Conservation (phyloP, 2,113 vertebrate species). For the Hyperopisus bebe region DNA sequence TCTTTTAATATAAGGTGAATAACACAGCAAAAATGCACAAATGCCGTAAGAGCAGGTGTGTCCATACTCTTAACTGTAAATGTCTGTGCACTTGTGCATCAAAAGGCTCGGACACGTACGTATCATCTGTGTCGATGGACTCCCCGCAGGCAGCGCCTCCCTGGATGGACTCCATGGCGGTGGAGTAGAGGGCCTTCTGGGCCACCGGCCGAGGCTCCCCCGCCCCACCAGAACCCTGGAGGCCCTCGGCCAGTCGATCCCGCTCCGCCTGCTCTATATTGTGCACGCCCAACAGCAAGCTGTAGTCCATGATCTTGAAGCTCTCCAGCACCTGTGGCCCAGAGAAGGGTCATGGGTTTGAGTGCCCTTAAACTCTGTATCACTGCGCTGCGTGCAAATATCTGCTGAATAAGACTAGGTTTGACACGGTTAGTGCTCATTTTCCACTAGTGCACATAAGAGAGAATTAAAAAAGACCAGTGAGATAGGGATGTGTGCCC, state of each 20-base stretch:
- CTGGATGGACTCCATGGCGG: constrained; percentile 97
- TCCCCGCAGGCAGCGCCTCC: constrained; percentile 81
- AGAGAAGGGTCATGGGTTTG: not conserved
- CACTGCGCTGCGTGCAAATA: not conserved
- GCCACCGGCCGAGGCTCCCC: constrained; percentile 73
- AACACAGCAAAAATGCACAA: not conserved
- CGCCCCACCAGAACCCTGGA: constrained; percentile 63
- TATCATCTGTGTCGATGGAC: constrained; percentile 83
- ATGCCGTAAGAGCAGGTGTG: not conserved
- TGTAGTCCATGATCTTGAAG: constrained; percentile 99
- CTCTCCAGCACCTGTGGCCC: constrained; percentile 84
- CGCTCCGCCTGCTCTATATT: constrained; percentile 83
- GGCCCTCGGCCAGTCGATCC: constrained; percentile 74
- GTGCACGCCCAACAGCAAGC: constrained; percentile 87
- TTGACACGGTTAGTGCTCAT: not conserved
- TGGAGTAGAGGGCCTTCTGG: constrained; percentile 90
- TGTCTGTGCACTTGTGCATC: not conserved
- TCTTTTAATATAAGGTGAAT: not conserved
- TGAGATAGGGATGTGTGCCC: not conserved
- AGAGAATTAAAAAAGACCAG: not conserved
- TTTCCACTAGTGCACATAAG: not conserved
- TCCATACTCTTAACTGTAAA: not conserved
- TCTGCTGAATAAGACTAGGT: not conserved
- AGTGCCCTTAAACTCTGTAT: not conserved
- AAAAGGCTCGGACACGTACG: constrained; percentile 56